Conservation (phyloP, 2,113 vertebrate species). For the Microcebus murinus region DNA sequence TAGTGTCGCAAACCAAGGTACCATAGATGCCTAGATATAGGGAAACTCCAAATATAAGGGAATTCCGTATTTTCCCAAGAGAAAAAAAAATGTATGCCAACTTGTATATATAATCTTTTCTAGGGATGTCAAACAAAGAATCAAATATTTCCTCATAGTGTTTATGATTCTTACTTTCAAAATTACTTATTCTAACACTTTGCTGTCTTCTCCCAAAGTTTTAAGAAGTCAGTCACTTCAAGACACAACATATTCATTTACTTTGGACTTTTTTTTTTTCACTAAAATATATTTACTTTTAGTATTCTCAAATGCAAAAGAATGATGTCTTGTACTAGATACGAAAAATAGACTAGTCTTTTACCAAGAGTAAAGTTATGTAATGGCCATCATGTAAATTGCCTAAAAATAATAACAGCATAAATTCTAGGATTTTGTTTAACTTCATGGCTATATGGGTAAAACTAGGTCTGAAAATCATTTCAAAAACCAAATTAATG, state of each 20-base stretch:
- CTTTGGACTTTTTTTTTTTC: not conserved
- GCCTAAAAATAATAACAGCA: not conserved
- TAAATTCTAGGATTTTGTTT: not conserved
- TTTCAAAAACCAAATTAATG: not conserved
- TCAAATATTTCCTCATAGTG: not conserved
- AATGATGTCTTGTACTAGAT: not conserved
- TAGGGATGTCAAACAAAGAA: not conserved
- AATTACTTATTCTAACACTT: not conserved
- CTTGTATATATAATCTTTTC: not conserved
- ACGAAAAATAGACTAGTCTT: not conserved
- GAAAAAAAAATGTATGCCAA: not conserved
- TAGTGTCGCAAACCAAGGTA: not conserved
- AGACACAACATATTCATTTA: not conserved
- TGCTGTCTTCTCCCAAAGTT: not conserved
- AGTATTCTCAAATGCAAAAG: not conserved
- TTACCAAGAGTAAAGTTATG: not conserved
- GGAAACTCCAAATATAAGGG: not conserved
- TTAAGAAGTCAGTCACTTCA: not conserved
- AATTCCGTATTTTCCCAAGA: not conserved
- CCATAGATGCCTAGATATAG: not conserved
- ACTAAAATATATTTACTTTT: not conserved
- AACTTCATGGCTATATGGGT: not conserved
- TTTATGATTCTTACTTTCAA: not conserved
- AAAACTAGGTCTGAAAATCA: conserved; percentile 2
- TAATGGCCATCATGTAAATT: not conserved